Conservation (phyloP, 2,888 invertebrate species). For the Oxystoma pomonae region DNA sequence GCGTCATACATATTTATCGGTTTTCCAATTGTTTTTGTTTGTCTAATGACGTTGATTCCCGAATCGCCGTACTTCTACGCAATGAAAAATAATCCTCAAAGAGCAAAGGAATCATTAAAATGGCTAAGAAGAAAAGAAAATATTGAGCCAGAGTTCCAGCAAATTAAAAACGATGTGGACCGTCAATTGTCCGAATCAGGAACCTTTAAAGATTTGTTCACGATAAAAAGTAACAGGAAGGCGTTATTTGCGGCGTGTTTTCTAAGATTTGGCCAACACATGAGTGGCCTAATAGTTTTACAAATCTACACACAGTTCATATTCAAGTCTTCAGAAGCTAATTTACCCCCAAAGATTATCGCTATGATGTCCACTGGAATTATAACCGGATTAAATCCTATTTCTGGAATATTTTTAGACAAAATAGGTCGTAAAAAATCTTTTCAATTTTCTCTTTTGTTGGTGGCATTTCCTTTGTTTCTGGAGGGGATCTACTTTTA, state of each 20-base stretch:
- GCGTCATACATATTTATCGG: conserved; percentile 55
- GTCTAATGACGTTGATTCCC: conserved; percentile 57
- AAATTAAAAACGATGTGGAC: conserved; percentile 32
- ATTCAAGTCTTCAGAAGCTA: conserved; percentile 38
- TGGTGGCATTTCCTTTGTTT: conserved; percentile 28
- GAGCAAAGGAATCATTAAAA: conserved; percentile 31
- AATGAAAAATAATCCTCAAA: conserved; percentile 29
- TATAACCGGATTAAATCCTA: conserved; percentile 25
- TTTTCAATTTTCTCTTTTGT: conserved; percentile 30
- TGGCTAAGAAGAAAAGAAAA: conserved; percentile 29
- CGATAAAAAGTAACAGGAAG: conserved; percentile 34
- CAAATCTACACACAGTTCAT: conserved; percentile 37
- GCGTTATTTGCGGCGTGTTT: conserved; percentile 35
- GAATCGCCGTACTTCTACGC: conserved; percentile 47
- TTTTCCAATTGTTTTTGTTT: conserved; percentile 54
- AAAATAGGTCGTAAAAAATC: conserved; percentile 31
- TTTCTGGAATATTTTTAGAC: conserved; percentile 28
- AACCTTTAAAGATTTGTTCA: conserved; percentile 37
- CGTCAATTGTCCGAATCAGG: conserved; percentile 39
- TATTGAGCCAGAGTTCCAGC: conserved; percentile 31
- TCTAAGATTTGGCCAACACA: conserved; percentile 37
- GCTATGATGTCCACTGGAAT: conserved; percentile 30
- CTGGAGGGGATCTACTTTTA: conserved; percentile 32
- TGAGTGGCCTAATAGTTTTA: conserved; percentile 35
- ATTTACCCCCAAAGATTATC: conserved; percentile 32